Conservation (phyloP, 2,888 invertebrate genomes). For the Hydrotaea cyrtoneurina region DNA sequence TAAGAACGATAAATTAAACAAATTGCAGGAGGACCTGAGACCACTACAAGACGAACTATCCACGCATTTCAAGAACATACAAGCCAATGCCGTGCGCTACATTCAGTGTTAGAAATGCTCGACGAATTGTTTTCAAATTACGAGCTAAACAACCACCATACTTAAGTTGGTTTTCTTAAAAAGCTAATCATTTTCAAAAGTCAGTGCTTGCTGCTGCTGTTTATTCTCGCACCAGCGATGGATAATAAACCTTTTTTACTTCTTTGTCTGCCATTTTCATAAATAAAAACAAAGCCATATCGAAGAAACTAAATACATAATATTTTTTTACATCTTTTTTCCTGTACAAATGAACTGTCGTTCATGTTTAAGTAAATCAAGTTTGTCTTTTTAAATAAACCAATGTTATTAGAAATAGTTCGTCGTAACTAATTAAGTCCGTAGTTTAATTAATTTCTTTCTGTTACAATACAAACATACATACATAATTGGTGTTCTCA, state of each 20-base stretch:
- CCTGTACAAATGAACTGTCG: background rate
- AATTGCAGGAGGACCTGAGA: constrained; percentile 84
- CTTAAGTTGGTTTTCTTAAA: constrained; percentile 5
- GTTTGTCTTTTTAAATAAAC: constrained; percentile 50
- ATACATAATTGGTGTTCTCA: too few species aligned
- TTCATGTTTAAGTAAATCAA: constrained; percentile 49
- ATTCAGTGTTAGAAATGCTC: constrained; percentile 82
- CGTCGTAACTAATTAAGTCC: constrained; percentile 39
- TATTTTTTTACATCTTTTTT: constrained; percentile 2
- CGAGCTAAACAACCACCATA: background rate
- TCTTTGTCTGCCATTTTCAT: constrained; percentile 20
- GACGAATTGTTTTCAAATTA: constrained; percentile 23
- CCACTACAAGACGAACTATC: constrained; percentile 85
- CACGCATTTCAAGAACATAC: constrained; percentile 84
- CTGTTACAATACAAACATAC: background rate
- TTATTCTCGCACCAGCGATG: background rate
- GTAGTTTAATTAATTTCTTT: constrained; percentile 60
- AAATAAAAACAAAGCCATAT: constrained; percentile 51
- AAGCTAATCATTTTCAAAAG: constrained; percentile 13
- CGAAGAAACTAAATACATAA: constrained; percentile 55
- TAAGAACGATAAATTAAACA: constrained; percentile 83
- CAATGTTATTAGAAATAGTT: constrained; percentile 64
- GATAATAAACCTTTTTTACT: background rate
- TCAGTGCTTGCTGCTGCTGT: constrained; percentile 18
- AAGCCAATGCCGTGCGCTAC: constrained; percentile 84